These are phyloP conservation scores for Pogonomyrmex californicus DNA, from an alignment of 1,140 invertebrate genomes.

Conservation along the genomic window DNA sequence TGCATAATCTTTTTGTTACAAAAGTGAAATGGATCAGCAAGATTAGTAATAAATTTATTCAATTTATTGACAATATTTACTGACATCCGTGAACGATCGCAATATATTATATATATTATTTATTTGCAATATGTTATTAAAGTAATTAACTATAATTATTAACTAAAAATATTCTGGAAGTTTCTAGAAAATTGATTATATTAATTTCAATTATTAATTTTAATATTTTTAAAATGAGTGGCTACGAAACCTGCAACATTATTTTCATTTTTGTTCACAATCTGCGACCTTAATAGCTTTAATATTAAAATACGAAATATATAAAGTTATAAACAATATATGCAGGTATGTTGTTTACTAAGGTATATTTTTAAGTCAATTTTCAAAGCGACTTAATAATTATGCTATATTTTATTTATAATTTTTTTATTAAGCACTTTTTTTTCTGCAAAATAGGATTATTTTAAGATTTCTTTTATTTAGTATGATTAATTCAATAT, in stretches of 20 bases:
- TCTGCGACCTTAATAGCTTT: neutral
- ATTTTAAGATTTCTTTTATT: conserved; percentile 16
- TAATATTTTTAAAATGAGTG: neutral
- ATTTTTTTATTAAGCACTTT: neutral
- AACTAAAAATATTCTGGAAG: neutral
- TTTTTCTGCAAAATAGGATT: neutral
- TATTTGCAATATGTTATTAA: neutral
- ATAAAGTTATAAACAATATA: neutral
- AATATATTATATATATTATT: neutral
- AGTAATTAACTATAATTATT: neutral
- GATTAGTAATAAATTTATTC: neutral
- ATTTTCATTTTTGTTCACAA: neutral
- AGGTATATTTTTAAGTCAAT: neutral
- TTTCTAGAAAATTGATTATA: neutral
- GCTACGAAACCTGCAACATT: neutral
- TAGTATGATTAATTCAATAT: neutral
- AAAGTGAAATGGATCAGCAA: conserved; percentile 51
- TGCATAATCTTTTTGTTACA: conserved; percentile 14
- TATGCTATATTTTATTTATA: neutral
- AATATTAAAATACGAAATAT: neutral
- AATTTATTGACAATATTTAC: conserved; percentile 31
- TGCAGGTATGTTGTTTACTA: neutral
- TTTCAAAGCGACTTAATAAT: neutral
- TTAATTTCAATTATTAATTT: neutral
- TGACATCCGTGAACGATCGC: neutral